These are phyloP conservation scores for Drosophila eohydei DNA, from an alignment of 2,888 invertebrate species.

Conservation along the genomic window DNA sequence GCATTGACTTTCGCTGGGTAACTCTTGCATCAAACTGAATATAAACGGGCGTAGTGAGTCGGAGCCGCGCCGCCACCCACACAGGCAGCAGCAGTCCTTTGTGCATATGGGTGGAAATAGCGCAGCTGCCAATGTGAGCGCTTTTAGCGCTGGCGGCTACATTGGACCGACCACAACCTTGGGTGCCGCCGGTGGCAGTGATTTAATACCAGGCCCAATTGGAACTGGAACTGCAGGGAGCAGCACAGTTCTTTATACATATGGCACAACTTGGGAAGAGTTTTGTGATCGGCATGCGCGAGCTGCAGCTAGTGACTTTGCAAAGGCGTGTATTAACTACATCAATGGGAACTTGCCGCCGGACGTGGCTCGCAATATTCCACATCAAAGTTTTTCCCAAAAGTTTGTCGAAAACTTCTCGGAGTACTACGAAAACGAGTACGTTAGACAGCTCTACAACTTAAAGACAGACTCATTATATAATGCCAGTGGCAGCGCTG, in stretches of 20 bases:
- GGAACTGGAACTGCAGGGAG: constrained; percentile 63
- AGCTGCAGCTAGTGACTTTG: constrained; percentile 94
- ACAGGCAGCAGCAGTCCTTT: constrained; percentile 46
- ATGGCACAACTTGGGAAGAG: constrained; percentile 90
- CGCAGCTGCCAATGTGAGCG: constrained; percentile 69
- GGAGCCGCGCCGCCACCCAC: constrained; percentile 42
- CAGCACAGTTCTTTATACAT: constrained; percentile 50
- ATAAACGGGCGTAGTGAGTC: constrained; percentile 39
- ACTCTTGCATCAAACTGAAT: constrained; percentile 56
- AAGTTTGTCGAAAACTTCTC: constrained; percentile 94
- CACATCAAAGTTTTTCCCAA: constrained; percentile 91
- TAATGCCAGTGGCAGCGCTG: constrained; percentile 70
- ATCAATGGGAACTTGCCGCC: constrained; percentile 89
- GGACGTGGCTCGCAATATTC: constrained; percentile 88
- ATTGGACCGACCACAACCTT: constrained; percentile 81
- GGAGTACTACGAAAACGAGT: constrained; percentile 93
- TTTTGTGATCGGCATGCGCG: constrained; percentile 95
- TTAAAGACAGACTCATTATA: constrained; percentile 83
- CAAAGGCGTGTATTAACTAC: constrained; percentile 93
- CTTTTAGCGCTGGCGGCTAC: constrained; percentile 81
- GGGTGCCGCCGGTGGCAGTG: constrained; percentile 69
- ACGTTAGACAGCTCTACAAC: constrained; percentile 87
- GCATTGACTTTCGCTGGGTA: constrained; percentile 55
- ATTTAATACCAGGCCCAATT: constrained; percentile 79
- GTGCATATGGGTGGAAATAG: constrained; percentile 80